Conservation (phyloP, 2,797 vertebrate species). For the Coregonus suidteri region DNA sequence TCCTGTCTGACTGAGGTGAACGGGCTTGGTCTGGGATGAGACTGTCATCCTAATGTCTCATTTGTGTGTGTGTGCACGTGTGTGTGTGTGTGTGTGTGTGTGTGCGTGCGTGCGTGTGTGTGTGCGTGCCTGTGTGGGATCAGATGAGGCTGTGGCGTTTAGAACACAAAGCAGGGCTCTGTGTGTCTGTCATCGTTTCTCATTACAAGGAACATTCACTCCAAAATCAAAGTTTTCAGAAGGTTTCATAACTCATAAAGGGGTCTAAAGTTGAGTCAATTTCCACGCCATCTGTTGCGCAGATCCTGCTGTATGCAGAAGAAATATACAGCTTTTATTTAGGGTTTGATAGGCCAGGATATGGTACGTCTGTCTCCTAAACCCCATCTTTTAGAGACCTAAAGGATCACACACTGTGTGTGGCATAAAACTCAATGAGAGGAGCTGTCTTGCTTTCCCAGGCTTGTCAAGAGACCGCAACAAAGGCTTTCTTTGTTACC, state of each 20-base stretch:
- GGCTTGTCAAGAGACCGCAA: constrained; percentile 7
- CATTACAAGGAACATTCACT: neutral
- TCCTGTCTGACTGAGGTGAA: constrained; percentile 15
- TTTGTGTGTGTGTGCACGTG: too few species aligned
- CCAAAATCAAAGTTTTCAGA: neutral
- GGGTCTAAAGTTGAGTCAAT: neutral
- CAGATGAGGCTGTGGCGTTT: neutral
- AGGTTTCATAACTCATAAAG: neutral
- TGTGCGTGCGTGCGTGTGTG: too few species aligned
- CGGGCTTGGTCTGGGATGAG: constrained; percentile 20
- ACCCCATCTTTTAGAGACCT: neutral
- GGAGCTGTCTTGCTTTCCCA: constrained; percentile 5
- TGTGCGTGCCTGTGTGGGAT: constrained; percentile 3
- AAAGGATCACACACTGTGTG: neutral
- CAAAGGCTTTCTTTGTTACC: constrained; percentile 10
- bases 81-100: too few species aligned
- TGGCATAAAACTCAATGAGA: neutral
- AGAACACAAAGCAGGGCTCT: neutral
- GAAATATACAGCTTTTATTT: neutral
- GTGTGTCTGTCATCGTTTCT: neutral
- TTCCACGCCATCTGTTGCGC: neutral
- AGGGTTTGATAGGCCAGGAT: neutral
- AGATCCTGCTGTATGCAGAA: neutral
- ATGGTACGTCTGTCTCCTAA: neutral
- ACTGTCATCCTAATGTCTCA: neutral